Base-by-base conservation (phyloP, 2,797 vertebrate species). In the Triplophysa yarkandensis region DNA sequence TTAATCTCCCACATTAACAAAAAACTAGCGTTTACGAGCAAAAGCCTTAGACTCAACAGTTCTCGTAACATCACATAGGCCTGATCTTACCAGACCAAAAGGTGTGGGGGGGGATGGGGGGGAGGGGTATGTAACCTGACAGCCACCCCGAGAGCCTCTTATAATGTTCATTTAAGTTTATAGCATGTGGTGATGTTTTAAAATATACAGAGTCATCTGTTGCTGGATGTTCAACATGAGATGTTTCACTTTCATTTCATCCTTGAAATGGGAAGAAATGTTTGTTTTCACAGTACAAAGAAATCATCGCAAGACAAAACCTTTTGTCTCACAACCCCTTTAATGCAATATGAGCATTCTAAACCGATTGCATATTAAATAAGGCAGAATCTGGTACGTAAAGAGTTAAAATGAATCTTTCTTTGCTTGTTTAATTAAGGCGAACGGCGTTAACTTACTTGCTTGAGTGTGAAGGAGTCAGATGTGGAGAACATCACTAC, bases 401-500 rank as follows among this genome's bases (percentile, higher is more conserved):
- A 23, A 21, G 6, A 46, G 17, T 43, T 13, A 14, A 14, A 43
- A 14, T n/a, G 17, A 46, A 1, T 4, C 6, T 21, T 19, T 7
- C 19, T 21, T 19, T 50, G 8, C 11, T 27, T 28, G 14, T 28
- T 55, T 28, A 25, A 4, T 54, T 4, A 16, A 25, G 23, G 13
- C 16, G 23, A 54, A 54, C 6, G 21, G 21, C 25, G 61, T 32
- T 58, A 27, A 80, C 77, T 55, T 41, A 99, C 97, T 95, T 98
- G 97, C 89, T 91, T 93, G 80, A 98, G 92, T 66, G 97, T 99
- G 91, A 96, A 99, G 86, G 92, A 93, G 91, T 98, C 97, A 0
- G 93, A 94, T 41, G 91, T 97, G 58, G 97, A 99, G 88, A 99
- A 99, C 86, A 99, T 89, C 66, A 99, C 97, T 73, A 99, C 95